phyloP scores from a whole-genome alignment of 1,140 invertebrate genomes.

The Dufourea novaeangliae region DNA sequence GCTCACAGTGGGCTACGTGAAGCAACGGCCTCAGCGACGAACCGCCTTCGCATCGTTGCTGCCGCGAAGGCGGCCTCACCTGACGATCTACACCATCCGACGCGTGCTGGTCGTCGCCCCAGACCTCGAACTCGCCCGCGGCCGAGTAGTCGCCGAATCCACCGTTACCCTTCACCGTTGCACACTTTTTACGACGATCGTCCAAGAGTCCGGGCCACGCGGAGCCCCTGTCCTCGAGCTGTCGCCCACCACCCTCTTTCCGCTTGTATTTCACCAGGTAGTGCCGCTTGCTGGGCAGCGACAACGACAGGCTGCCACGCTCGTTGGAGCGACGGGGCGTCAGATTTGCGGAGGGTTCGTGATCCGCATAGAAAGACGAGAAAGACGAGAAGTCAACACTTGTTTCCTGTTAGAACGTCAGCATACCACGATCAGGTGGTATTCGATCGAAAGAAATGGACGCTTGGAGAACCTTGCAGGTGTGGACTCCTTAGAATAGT shows the following conservation, averaged over 20 bases:
- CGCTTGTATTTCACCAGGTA: conserved; percentile 62
- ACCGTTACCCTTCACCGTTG: conserved; percentile 80
- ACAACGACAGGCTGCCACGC: conserved; percentile 60
- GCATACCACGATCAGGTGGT: conserved; percentile 23
- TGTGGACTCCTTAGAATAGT: too few relatives aligned
- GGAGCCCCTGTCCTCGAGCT: conserved; percentile 46
- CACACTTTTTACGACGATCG: conserved; percentile 73
- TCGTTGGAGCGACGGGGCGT: conserved; percentile 59
- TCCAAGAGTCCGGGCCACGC: conserved; percentile 57
- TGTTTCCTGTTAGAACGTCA: conserved; percentile 3
- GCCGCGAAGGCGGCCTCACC: conserved; percentile 75
- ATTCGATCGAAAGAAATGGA: background rate
- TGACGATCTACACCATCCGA: conserved; percentile 77
- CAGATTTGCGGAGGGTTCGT: conserved; percentile 60
- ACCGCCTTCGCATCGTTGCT: conserved; percentile 78
- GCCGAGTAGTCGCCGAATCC: conserved; percentile 80
- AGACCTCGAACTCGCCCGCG: conserved; percentile 80
- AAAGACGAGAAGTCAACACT: background rate
- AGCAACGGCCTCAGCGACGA: conserved; percentile 78
- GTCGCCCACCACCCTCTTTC: conserved; percentile 52
- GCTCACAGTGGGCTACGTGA: conserved; percentile 80
- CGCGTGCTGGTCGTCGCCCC: conserved; percentile 77
- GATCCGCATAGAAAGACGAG: conserved; percentile 31
- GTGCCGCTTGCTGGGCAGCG: conserved; percentile 46
- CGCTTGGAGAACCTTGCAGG: background rate